Evolutionary conservation across 2,888 invertebrate genomes (phyloP).

Genomic region (Aporophyla lueneburgensis): DNA sequence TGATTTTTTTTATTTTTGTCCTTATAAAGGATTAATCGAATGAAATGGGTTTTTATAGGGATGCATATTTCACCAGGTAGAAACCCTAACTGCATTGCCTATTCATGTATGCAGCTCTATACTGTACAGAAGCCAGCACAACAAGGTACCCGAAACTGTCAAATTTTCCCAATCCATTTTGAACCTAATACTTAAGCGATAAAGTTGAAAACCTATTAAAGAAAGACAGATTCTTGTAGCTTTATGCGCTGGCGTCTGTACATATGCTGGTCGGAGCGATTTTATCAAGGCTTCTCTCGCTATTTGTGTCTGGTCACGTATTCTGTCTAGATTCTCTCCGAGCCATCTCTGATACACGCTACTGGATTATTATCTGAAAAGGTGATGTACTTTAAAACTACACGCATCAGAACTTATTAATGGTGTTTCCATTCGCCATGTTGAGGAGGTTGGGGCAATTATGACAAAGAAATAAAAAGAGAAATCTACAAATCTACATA

Average conservation of each 20-base stretch:
- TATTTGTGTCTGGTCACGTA: conserved; percentile 61
- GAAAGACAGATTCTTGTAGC: too few relatives aligned
- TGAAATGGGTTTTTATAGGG: background rate
- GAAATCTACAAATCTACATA: background rate
- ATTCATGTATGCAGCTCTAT: conserved; percentile 41
- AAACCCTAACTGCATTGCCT: conserved; percentile 20
- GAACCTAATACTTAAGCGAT: too few relatives aligned
- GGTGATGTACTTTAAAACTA: conserved; percentile 2
- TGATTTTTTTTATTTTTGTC: conserved; percentile 17
- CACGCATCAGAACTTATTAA: background rate
- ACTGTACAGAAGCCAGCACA: too few relatives aligned
- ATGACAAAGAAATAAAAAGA: background rate
- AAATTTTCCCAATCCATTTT: too few relatives aligned
- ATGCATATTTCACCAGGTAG: conserved; percentile 2
- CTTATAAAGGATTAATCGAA: background rate
- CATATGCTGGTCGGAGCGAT: conserved; percentile 17
- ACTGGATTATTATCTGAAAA: conserved; percentile 30
- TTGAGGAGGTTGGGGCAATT: background rate
- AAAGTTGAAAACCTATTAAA: too few relatives aligned
- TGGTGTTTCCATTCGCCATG: background rate
- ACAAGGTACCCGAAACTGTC: too few relatives aligned
- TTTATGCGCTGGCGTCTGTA: too few relatives aligned
- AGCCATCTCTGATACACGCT: conserved; percentile 22
- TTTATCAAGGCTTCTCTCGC: conserved; percentile 43
- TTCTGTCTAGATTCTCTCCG: conserved; percentile 44